Percentiles rank a stretch among this genome's conserved stretches.
phyloP scores from a whole-genome alignment of 2,113 vertebrate species.

The Anarhynchus alexandrinus region DNA sequence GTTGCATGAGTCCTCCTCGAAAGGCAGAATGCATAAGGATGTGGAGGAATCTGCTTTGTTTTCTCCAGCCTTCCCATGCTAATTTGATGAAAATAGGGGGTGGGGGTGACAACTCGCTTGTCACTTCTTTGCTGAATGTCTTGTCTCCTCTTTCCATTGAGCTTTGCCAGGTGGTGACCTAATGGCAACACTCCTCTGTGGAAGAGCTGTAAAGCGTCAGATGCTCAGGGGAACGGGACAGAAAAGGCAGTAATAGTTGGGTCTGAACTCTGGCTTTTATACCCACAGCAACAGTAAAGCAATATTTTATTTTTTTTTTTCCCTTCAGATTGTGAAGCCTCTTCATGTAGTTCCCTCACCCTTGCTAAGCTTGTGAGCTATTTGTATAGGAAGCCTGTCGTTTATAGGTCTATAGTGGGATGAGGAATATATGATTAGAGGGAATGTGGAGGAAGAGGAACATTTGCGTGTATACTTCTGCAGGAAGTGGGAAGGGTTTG shows the following conservation, averaged over 20 bases:
- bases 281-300: background rate
- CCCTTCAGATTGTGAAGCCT: background rate
- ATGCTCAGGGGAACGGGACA: background rate
- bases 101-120: background rate
- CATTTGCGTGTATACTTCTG: background rate
- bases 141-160: background rate
- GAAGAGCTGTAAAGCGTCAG: background rate
- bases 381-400: background rate
- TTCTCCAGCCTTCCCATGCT: background rate
- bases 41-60: background rate
- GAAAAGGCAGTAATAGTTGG: background rate
- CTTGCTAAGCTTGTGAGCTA: background rate
- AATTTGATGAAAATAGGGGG: background rate
- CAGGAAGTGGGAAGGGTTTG: background rate
- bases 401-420: background rate
- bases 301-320: background rate
- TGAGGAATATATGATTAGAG: background rate
- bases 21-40: background rate
- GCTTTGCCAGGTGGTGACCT: slow-evolving; percentile 2
- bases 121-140: background rate
- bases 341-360: background rate
- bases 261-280: background rate
- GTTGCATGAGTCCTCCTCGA: background rate
- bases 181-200: background rate
- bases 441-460: background rate